Percentiles rank a stretch among this genome's conserved stretches.
Evolutionary conservation across 2,888 invertebrate species (phyloP).

Genomic region (Eudemis profundana): DNA sequence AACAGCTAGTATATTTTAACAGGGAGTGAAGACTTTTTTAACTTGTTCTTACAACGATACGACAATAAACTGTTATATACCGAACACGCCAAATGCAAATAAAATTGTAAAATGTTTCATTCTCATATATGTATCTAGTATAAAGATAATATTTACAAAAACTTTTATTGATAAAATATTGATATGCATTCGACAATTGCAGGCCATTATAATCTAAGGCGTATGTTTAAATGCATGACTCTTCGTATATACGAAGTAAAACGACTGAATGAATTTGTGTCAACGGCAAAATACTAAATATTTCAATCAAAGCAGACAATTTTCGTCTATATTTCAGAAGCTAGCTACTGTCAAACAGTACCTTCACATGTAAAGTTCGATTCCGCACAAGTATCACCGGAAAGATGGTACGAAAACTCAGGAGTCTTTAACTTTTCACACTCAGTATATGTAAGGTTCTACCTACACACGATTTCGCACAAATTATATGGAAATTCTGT

Average conservation of each 20-base stretch:
- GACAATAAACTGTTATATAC: constrained; percentile 52
- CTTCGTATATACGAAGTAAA: constrained; percentile 16
- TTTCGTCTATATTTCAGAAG: constrained; percentile 28
- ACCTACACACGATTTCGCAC: constrained; percentile 49
- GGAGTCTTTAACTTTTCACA: constrained; percentile 45
- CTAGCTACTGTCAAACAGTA: constrained; percentile 46
- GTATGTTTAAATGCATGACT: constrained; percentile 58
- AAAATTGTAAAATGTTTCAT: constrained; percentile 61
- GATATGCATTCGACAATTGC: constrained; percentile 79
- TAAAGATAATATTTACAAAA: constrained; percentile 77
- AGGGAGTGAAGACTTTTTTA: constrained; percentile 55
- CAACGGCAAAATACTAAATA: background rate
- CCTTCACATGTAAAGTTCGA: constrained; percentile 37
- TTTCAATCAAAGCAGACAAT: background rate
- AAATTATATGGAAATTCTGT: constrained; percentile 65
- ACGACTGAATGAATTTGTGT: background rate
- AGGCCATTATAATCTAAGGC: constrained; percentile 61
- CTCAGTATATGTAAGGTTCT: constrained; percentile 46
- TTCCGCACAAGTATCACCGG: constrained; percentile 15
- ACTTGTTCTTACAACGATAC: constrained; percentile 46
- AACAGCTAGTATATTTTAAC: constrained; percentile 71
- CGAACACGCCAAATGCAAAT: constrained; percentile 68
- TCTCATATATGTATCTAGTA: constrained; percentile 63
- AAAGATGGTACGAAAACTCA: constrained; percentile 11
- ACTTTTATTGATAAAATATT: constrained; percentile 62